A percentile compares a stretch with the other conserved stretches of the same genome.
phyloP scores from a whole-genome alignment of 2,113 vertebrate genomes.

The Colossoma macropomum region DNA sequence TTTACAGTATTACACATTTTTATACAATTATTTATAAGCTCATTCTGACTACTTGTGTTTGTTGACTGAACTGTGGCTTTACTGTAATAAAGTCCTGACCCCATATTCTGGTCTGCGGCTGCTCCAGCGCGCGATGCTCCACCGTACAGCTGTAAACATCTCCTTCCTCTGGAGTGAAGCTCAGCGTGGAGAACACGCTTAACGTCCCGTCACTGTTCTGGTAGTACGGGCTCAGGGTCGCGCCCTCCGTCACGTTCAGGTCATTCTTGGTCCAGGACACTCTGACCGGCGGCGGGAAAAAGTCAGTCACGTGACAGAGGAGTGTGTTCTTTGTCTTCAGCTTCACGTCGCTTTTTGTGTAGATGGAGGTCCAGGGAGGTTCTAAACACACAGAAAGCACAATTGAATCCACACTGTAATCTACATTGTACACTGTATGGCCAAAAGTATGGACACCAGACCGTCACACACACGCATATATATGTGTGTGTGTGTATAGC shows the following conservation, averaged over 20 bases:
- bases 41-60: too few species aligned
- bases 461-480: too few species aligned
- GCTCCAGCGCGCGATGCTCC: constrained; percentile 56
- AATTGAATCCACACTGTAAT: too few species aligned
- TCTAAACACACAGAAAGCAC: constrained; percentile 59
- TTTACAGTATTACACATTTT: too few species aligned
- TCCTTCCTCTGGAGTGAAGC: constrained; percentile 65
- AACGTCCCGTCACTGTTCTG: constrained; percentile 65
- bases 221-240: constrained; percentile 62
- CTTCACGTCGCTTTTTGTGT: constrained; percentile 53
- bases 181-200: constrained; percentile 73
- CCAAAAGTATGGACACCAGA: too few species aligned
- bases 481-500: too few species aligned
- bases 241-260: constrained; percentile 58
- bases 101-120: constrained; percentile 65
- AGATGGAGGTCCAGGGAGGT: constrained; percentile 65
- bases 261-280: constrained; percentile 76
- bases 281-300: constrained; percentile 74
- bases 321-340: constrained; percentile 70
- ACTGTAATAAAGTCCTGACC: constrained; percentile 61
- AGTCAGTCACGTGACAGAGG: constrained; percentile 74
- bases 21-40: too few species aligned
- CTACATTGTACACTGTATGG: too few species aligned
- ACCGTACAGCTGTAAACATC: constrained; percentile 77
- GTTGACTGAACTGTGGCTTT: too few species aligned